Conservation (phyloP, 1,140 invertebrate genomes). For the Pogonognathellus flavescens region DNA sequence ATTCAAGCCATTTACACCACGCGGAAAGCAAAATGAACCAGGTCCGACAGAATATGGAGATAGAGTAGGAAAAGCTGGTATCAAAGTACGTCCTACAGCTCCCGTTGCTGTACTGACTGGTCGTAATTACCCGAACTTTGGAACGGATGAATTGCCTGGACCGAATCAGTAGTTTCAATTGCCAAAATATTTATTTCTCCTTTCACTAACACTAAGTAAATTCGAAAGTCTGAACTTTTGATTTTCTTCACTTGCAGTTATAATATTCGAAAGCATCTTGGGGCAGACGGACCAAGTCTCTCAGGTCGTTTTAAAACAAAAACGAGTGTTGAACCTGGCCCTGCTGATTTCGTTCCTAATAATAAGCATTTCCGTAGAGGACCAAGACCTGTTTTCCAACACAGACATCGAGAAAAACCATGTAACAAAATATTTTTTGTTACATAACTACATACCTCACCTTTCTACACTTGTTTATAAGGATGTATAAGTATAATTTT, state of each 20-base stretch:
- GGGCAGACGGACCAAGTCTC: not conserved
- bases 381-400: not conserved
- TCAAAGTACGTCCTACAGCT: not conserved
- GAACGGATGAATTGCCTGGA: not conserved
- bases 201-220: no score
- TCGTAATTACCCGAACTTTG: conserved; percentile 6
- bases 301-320: not conserved
- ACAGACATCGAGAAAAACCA: not conserved
- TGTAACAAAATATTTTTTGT: not conserved
- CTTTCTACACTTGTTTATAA: not conserved
- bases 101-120: not conserved
- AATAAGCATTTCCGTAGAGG: not conserved
- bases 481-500: not conserved
- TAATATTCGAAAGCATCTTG: not conserved
- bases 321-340: conserved; percentile 33
- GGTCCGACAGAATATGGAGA: conserved; percentile 34
- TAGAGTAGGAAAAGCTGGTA: not conserved
- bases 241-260: conserved; percentile 20
- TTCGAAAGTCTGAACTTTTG: not conserved
- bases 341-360: conserved; percentile 49
- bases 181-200: not conserved
- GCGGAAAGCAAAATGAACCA: conserved; percentile 27
- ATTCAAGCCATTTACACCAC: conserved; percentile 51
- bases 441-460: no score
- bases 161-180: conserved; percentile 9